Evolutionary conservation across 2,888 invertebrate species (phyloP).

Genomic region (Rhamnusium bicolor): DNA sequence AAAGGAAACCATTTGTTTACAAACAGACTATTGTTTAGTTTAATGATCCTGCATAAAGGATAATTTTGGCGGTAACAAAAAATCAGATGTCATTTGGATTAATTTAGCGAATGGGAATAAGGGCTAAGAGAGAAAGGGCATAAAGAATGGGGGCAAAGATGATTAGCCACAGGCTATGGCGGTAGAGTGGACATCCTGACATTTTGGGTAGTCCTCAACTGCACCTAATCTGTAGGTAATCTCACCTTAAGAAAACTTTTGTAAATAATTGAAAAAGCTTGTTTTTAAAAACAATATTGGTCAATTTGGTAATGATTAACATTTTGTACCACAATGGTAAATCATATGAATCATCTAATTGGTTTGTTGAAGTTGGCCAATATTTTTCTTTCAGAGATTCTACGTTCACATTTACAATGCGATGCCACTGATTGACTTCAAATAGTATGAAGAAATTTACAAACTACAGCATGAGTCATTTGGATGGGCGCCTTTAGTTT

Average conservation of each 20-base stretch:
- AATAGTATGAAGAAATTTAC: too few species aligned
- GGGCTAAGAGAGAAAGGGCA: constrained; percentile 18
- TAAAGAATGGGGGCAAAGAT: constrained; percentile 22
- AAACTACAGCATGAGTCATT: too few species aligned
- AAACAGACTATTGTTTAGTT: not conserved
- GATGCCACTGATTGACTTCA: too few species aligned
- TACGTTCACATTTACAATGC: too few species aligned
- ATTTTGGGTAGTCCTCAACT: not conserved
- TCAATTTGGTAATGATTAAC: too few species aligned
- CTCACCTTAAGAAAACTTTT: not conserved
- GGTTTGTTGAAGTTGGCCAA: too few species aligned
- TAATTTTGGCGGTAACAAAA: constrained; percentile 14
- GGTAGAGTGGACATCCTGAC: constrained; percentile 22
- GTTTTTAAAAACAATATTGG: too few species aligned
- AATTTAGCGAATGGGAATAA: constrained; percentile 16
- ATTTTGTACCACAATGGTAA: too few species aligned
- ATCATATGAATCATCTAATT: too few species aligned
- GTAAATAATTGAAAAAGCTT: too few species aligned
- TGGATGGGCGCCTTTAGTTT: too few species aligned
- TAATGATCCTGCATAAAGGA: constrained; percentile 10
- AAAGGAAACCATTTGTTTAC: not conserved
- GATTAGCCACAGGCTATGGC: constrained; percentile 17
- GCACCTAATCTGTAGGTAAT: not conserved
- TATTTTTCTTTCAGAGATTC: too few species aligned
- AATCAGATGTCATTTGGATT: constrained; percentile 14